These are phyloP conservation scores for Amblyjoppa fuscipennis DNA, from an alignment of 2,888 invertebrate species.

Conservation along the genomic window DNA sequence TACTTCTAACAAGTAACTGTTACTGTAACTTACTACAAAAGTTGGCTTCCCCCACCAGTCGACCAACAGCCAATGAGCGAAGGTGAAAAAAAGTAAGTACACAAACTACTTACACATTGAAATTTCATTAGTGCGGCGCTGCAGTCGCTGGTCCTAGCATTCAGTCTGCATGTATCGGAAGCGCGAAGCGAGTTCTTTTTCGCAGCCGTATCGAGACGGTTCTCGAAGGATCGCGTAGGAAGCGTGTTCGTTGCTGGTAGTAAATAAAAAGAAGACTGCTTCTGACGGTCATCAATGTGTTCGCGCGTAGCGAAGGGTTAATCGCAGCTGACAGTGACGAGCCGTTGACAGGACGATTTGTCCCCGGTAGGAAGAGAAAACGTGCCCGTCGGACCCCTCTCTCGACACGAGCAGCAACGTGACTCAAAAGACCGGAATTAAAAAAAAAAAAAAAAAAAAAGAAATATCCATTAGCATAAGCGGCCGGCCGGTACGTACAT, in stretches of 20 bases:
- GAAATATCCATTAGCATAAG: conserved; percentile 77
- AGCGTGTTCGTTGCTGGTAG: no score
- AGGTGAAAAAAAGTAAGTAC: background rate
- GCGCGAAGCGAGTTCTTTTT: no score
- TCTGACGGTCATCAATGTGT: background rate
- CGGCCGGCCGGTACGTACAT: conserved; percentile 52
- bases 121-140: no score
- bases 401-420: conserved; percentile 39
- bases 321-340: conserved; percentile 79
- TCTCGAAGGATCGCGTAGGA: no score
- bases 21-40: no score
- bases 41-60: no score
- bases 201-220: no score
- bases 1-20: no score
- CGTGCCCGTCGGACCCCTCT: conserved; percentile 31
- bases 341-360: conserved; percentile 78
- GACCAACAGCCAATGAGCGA: no score
- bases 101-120: no score
- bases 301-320: conserved; percentile 65
- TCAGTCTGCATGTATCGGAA: no score
- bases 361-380: conserved; percentile 21
- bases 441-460: conserved; percentile 66
- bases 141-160: no score
- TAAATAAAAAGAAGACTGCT: conserved; percentile 15
- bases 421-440: conserved; percentile 71